Evolutionary conservation across 2,113 vertebrate species (phyloP).

Genomic region (Phyllopteryx taeniolatus): DNA sequence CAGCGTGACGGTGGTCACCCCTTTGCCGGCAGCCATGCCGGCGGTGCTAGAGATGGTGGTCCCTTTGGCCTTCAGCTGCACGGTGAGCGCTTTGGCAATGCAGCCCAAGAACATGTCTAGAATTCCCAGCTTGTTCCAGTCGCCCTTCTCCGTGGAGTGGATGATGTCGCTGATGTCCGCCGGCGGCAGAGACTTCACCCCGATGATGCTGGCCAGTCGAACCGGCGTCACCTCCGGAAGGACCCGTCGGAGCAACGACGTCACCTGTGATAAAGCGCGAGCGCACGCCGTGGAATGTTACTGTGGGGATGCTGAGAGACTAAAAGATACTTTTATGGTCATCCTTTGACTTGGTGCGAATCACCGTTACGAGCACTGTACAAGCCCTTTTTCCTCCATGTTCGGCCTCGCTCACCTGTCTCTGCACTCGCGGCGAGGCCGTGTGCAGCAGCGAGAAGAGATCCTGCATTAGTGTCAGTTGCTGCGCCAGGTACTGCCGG

Average conservation of each 20-base stretch:
- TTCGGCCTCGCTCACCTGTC: constrained; percentile 78
- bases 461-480: constrained; percentile 94
- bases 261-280: constrained; percentile 76
- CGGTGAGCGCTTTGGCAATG: constrained; percentile 97
- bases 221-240: constrained; percentile 93
- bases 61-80: constrained; percentile 98
- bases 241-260: constrained; percentile 90
- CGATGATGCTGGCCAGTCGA: constrained; percentile 94
- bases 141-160: constrained; percentile 97
- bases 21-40: constrained; percentile 90
- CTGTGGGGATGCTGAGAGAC: neutral
- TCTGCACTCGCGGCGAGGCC: constrained; percentile 94
- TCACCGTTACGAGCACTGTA: neutral
- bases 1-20: constrained; percentile 96
- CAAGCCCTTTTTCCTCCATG: neutral
- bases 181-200: constrained; percentile 93
- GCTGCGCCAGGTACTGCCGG: constrained; percentile 94
- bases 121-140: constrained; percentile 96
- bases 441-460: constrained; percentile 96
- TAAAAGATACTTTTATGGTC: neutral
- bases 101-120: constrained; percentile 98
- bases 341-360: neutral
- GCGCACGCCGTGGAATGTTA: neutral
- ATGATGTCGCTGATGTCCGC: constrained; percentile 99
- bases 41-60: constrained; percentile 90